A percentile compares a stretch with the other conserved stretches of the same genome.
Conservation (phyloP, 2,113 vertebrate species). For the Phrynosoma blainvillii region DNA sequence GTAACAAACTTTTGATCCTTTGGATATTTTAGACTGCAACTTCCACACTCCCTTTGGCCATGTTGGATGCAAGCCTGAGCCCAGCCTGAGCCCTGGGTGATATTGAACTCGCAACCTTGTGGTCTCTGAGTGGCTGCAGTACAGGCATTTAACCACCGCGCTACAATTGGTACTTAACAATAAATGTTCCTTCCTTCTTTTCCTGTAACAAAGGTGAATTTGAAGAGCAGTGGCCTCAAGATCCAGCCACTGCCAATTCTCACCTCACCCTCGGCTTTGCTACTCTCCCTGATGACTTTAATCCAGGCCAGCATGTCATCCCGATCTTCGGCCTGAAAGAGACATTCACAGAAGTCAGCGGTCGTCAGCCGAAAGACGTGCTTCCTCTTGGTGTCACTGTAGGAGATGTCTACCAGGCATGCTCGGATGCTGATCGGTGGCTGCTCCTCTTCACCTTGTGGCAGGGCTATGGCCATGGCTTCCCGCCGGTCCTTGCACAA, state of each 20-base stretch:
- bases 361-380: slow-evolving; percentile 96
- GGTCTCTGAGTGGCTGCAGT: no score
- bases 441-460: slow-evolving; percentile 90
- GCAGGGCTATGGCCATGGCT: slow-evolving; percentile 82
- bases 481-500: slow-evolving; percentile 97
- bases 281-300: slow-evolving; percentile 92
- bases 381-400: slow-evolving; percentile 97
- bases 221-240: slow-evolving; percentile 51
- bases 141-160: no score
- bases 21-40: no score
- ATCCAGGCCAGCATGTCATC: slow-evolving; percentile 99
- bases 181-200: no score
- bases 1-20: no score
- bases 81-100: no score
- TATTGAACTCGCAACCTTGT: no score
- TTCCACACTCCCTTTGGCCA: no score
- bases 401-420: slow-evolving; percentile 98
- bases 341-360: slow-evolving; percentile 99
- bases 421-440: slow-evolving; percentile 91
- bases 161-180: no score
- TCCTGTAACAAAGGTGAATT: slow-evolving; percentile 11
- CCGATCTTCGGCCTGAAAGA: slow-evolving; percentile 97
- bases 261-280: slow-evolving; percentile 96
- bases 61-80: no score
- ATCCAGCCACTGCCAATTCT: slow-evolving; percentile 67